phyloP scores from a whole-genome alignment of 2,888 invertebrate genomes.

The Linnaemya vulpina region DNA sequence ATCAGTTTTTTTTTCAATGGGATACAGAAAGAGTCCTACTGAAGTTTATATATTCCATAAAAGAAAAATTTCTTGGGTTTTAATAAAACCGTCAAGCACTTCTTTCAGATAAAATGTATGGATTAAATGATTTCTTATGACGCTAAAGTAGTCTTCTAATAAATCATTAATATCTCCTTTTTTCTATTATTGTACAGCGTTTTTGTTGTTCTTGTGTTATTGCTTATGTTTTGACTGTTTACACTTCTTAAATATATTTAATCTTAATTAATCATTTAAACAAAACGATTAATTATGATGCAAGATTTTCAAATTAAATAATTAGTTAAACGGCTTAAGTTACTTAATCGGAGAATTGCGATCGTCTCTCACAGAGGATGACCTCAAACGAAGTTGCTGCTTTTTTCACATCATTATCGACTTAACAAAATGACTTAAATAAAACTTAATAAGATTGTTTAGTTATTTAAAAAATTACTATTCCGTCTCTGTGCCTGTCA shows the following conservation, averaged over 20 bases:
- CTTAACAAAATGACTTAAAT: background rate
- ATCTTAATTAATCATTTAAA: background rate
- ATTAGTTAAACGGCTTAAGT: background rate
- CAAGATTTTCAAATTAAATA: slow-evolving; percentile 2
- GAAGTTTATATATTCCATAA: too few species aligned
- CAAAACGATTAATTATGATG: background rate
- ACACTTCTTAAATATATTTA: background rate
- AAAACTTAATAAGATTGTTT: background rate
- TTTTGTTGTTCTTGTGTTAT: too few species aligned
- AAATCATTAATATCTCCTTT: too few species aligned
- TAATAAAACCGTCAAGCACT: too few species aligned
- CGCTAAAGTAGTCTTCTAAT: too few species aligned
- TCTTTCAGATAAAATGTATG: too few species aligned
- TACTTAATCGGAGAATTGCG: background rate
- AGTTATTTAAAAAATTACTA: background rate
- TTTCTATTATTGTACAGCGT: too few species aligned
- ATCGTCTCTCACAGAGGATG: background rate
- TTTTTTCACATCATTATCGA: background rate
- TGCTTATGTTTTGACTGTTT: too few species aligned
- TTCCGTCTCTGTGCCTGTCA: background rate
- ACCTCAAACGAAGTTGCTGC: background rate
- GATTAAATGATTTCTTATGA: too few species aligned
- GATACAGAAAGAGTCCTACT: too few species aligned
- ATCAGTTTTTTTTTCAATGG: too few species aligned
- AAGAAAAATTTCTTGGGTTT: too few species aligned